Conservation (phyloP, 2,888 invertebrate genomes). For the Oscheius sp. region DNA sequence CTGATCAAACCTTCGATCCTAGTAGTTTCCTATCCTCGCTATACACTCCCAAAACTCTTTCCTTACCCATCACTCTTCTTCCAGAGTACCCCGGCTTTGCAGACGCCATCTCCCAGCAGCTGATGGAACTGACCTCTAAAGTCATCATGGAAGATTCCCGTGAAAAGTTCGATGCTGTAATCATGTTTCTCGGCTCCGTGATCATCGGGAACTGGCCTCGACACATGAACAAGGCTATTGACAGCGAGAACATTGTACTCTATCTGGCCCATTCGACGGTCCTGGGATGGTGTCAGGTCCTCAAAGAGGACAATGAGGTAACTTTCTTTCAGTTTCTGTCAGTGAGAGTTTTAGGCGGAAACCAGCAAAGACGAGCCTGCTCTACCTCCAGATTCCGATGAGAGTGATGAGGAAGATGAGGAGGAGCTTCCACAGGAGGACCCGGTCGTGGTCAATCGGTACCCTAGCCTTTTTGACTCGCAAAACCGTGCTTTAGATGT, state of each 20-base stretch:
- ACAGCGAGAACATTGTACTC: slow-evolving; percentile 49
- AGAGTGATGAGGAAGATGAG: slow-evolving; percentile 16
- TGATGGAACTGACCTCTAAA: slow-evolving; percentile 23
- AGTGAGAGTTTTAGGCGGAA: slow-evolving; percentile 6
- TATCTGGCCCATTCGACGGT: slow-evolving; percentile 46
- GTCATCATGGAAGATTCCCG: slow-evolving; percentile 13
- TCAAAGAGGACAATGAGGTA: slow-evolving; percentile 46
- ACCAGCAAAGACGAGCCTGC: slow-evolving; percentile 18
- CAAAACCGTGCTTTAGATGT: slow-evolving; percentile 35
- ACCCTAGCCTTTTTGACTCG: neutral
- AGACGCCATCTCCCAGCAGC: slow-evolving; percentile 39
- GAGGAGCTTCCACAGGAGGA: slow-evolving; percentile 38
- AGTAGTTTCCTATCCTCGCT: too few relatives aligned
- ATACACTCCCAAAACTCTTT: too few relatives aligned
- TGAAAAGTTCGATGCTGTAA: slow-evolving; percentile 36
- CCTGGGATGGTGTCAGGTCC: slow-evolving; percentile 59
- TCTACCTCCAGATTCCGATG: slow-evolving; percentile 24
- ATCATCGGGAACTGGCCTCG: slow-evolving; percentile 53
- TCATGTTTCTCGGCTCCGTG: slow-evolving; percentile 44
- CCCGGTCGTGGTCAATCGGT: slow-evolving; percentile 44
- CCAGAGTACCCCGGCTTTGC: slow-evolving; percentile 43
- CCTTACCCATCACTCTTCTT: slow-evolving; percentile 6
- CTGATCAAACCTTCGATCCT: too few relatives aligned
- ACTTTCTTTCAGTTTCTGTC: neutral
- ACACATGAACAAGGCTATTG: slow-evolving; percentile 42